These are phyloP conservation scores for Strigamia crassipes DNA, from an alignment of 2,888 invertebrate species.

Conservation along the genomic window DNA sequence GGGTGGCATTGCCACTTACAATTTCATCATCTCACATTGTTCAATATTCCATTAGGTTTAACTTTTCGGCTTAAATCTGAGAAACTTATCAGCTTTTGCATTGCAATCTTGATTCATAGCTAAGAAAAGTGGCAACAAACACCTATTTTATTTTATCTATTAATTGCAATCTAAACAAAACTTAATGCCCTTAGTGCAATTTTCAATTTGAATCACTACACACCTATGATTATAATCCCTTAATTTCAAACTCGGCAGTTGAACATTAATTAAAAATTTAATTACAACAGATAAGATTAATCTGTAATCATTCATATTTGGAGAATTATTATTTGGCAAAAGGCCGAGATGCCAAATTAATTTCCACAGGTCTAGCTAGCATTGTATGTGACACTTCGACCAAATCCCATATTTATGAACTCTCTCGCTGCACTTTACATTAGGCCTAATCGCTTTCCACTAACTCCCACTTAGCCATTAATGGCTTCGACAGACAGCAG, in stretches of 20 bases:
- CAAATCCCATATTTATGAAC: slow-evolving; percentile 36
- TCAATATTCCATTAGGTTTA: too few species aligned
- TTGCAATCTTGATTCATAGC: too few species aligned
- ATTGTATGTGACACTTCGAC: slow-evolving; percentile 35
- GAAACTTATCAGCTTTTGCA: too few species aligned
- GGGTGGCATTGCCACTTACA: too few species aligned
- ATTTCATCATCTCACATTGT: too few species aligned
- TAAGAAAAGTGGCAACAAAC: not conserved
- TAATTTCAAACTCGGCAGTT: not conserved
- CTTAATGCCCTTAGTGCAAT: not conserved
- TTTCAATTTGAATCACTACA: slow-evolving; percentile 1
- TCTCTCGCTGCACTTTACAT: slow-evolving; percentile 35
- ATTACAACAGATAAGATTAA: slow-evolving; percentile 42
- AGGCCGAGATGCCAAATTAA: slow-evolving; percentile 36
- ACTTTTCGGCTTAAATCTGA: too few species aligned
- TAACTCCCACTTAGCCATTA: slow-evolving; percentile 42
- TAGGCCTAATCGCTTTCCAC: slow-evolving; percentile 37
- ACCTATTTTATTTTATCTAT: not conserved
- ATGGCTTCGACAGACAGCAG: slow-evolving; percentile 40
- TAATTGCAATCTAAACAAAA: slow-evolving; percentile 1
- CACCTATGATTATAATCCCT: slow-evolving; percentile 1
- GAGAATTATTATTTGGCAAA: slow-evolving; percentile 33
- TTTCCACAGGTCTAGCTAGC: not conserved
- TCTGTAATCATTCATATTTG: slow-evolving; percentile 29
- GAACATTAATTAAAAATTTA: slow-evolving; percentile 35